Percentiles rank a stretch among this genome's conserved stretches.
phyloP scores from a whole-genome alignment of 1,140 invertebrate genomes.

The Papilio xuthus region DNA sequence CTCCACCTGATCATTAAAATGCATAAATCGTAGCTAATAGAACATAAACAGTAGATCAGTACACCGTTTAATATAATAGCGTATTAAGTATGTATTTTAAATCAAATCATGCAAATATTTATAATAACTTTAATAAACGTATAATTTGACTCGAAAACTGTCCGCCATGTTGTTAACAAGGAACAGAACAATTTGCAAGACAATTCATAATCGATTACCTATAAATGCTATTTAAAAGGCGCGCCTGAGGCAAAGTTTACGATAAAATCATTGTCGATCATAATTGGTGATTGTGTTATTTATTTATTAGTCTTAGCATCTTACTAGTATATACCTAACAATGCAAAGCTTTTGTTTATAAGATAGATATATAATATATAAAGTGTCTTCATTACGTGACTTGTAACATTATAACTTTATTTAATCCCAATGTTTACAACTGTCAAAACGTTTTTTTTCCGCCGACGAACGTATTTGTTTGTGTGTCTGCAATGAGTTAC shows the following conservation, averaged over 20 bases:
- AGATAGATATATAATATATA: too few species aligned
- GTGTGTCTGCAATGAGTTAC: too few species aligned
- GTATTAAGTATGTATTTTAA: not conserved
- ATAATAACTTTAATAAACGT: conserved; percentile 2
- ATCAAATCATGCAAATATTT: conserved; percentile 16
- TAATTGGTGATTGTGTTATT: not conserved
- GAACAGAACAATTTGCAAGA: not conserved
- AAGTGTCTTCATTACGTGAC: too few species aligned
- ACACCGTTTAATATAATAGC: not conserved
- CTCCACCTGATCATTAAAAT: not conserved
- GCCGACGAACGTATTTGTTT: too few species aligned
- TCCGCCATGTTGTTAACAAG: not conserved
- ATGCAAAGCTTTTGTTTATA: too few species aligned
- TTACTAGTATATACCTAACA: too few species aligned
- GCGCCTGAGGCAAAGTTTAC: not conserved
- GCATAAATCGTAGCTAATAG: not conserved
- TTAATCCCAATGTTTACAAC: too few species aligned
- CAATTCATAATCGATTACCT: conserved; percentile 11
- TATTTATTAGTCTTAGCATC: not conserved
- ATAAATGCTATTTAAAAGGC: conserved; percentile 5
- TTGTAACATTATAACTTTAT: too few species aligned
- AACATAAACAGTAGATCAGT: conserved; percentile 1
- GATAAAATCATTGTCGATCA: not conserved
- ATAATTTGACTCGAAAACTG: not conserved
- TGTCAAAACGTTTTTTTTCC: too few species aligned